A percentile compares a stretch with the other conserved stretches of the same genome.
phyloP scores from a whole-genome alignment of 2,888 invertebrate species.

The Ligdia adustata region DNA sequence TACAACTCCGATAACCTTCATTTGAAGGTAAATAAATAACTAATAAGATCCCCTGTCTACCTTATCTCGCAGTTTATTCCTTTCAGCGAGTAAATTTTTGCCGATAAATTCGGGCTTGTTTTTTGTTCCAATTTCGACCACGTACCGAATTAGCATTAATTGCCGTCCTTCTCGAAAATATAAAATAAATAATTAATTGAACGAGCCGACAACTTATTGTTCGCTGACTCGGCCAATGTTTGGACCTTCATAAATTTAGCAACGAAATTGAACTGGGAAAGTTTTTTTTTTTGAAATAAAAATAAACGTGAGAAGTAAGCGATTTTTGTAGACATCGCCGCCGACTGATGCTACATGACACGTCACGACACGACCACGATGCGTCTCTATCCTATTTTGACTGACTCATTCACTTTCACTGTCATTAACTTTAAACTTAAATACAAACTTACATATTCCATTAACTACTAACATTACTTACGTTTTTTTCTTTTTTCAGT shows the following conservation, averaged over 20 bases:
- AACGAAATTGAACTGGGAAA: conserved; percentile 6
- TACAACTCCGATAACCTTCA: background rate
- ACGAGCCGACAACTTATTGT: background rate
- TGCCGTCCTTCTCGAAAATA: conserved; percentile 11
- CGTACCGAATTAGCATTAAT: conserved; percentile 13
- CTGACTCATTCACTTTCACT: no score
- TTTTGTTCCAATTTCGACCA: conserved; percentile 4
- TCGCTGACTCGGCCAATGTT: conserved; percentile 8
- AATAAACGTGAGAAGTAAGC: conserved; percentile 6
- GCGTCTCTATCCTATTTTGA: no score
- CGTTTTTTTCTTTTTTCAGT: no score
- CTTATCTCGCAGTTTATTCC: background rate
- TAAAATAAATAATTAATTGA: conserved; percentile 13
- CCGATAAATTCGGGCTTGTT: background rate
- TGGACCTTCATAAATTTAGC: conserved; percentile 3
- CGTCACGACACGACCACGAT: background rate
- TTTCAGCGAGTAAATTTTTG: background rate
- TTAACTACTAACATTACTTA: no score
- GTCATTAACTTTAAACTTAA: no score
- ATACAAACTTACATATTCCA: no score
- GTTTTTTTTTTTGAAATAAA: conserved; percentile 2
- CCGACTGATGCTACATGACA: no score
- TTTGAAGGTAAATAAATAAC: background rate
- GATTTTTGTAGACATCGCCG: background rate
- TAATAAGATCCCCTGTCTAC: background rate